A percentile compares a stretch with the other conserved stretches of the same genome.
These are phyloP conservation scores for Tubiluchus corallicola DNA, from an alignment of 2,888 invertebrate genomes.

Conservation along the genomic window DNA sequence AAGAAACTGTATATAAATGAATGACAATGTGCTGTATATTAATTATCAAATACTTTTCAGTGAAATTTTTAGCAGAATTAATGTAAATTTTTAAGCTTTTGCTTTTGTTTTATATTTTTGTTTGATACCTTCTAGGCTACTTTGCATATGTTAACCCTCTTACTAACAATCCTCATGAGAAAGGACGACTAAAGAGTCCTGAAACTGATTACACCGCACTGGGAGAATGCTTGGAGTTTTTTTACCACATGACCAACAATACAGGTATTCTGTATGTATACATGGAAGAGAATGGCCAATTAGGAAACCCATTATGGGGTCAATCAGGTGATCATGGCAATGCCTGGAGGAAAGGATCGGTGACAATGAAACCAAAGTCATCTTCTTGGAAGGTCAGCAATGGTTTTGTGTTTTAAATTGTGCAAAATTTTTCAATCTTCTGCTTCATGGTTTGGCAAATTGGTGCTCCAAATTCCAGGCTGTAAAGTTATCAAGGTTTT, in stretches of 20 bases:
- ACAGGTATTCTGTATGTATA: neutral
- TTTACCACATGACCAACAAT: neutral
- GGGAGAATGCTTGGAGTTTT: neutral
- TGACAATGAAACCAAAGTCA: neutral
- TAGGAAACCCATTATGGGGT: neutral
- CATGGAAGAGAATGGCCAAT: constrained; percentile 1
- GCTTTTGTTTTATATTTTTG: no score
- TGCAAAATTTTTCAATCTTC: no score
- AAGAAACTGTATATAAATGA: no score
- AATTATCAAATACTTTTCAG: no score
- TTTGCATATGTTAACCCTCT: constrained; percentile 3
- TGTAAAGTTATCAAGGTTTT: no score
- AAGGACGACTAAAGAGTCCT: neutral
- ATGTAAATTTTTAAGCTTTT: no score
- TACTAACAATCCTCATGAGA: neutral
- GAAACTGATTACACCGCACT: neutral
- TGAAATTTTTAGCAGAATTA: no score
- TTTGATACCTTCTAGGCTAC: constrained; percentile 1
- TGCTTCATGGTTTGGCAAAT: no score
- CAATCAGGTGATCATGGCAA: neutral
- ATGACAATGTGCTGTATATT: no score
- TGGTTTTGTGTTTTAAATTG: no score
- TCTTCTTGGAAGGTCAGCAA: neutral
- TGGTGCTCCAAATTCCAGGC: no score
- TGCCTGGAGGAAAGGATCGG: neutral